Evolutionary conservation across 1,140 invertebrate genomes (phyloP).

Genomic region (Aphis gossypii): DNA sequence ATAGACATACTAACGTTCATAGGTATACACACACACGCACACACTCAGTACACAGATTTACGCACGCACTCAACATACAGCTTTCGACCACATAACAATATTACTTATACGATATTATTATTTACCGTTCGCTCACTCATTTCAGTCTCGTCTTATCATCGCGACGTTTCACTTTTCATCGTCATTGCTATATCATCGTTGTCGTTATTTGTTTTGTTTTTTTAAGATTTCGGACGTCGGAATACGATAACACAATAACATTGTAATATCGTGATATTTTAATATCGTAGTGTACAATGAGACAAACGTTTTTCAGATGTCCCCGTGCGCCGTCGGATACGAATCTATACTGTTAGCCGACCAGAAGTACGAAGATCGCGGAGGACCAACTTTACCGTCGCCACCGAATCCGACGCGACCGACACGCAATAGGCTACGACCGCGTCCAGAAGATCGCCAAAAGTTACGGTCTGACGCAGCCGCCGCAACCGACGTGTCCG

Average conservation of each 20-base stretch:
- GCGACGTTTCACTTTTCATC: slow-evolving; percentile 29
- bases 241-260: too few species aligned
- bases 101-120: background rate
- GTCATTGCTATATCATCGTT: background rate
- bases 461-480: background rate
- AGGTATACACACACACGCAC: too few species aligned
- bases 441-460: background rate
- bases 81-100: background rate
- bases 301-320: slow-evolving; percentile 27
- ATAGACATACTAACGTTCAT: background rate
- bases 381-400: background rate
- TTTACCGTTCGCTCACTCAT: slow-evolving; percentile 26
- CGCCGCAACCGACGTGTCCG: background rate
- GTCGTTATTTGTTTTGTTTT: background rate
- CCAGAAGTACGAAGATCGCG: slow-evolving; percentile 48
- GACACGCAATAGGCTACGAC: background rate
- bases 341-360: slow-evolving; percentile 44
- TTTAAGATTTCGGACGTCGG: background rate
- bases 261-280: too few species aligned
- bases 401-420: background rate
- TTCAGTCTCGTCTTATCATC: background rate
- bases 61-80: background rate
- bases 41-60: too few species aligned
- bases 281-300: background rate
- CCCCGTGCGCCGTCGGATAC: slow-evolving; percentile 23